Percentiles rank a stretch among this genome's conserved stretches.
These are phyloP conservation scores for Erpetoichthys calabaricus DNA, from an alignment of 2,797 vertebrate genomes.

Conservation along the genomic window DNA sequence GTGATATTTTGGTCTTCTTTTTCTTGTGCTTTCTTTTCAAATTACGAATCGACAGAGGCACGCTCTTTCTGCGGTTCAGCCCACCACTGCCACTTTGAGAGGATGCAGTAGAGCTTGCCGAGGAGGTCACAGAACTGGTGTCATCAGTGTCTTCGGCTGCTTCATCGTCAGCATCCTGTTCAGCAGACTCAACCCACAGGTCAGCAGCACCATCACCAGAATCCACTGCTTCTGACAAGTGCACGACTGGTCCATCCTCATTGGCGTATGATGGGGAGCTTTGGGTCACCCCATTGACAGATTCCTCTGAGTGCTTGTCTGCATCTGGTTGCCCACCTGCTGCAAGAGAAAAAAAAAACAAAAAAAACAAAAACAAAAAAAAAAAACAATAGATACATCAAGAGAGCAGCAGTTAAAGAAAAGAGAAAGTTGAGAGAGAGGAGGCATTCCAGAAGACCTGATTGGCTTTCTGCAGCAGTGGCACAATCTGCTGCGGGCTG, in stretches of 20 bases:
- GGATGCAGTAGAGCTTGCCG: constrained; percentile 85
- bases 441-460: too few species aligned
- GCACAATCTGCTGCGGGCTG: constrained; percentile 33
- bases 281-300: constrained; percentile 25
- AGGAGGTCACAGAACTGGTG: constrained; percentile 88
- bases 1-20: constrained; percentile 85
- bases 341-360: constrained; percentile 15
- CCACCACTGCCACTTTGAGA: constrained; percentile 78
- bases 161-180: constrained; percentile 85
- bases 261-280: constrained; percentile 26
- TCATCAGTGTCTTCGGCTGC: constrained; percentile 86
- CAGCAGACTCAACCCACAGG: constrained; percentile 49
- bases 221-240: constrained; percentile 19
- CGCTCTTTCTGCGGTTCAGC: constrained; percentile 75
- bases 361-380: too few species aligned
- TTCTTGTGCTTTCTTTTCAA: constrained; percentile 95
- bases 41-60: constrained; percentile 89
- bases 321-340: constrained; percentile 40
- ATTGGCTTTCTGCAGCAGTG: too few species aligned
- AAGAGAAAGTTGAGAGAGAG: too few species aligned
- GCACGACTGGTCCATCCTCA: constrained; percentile 20
- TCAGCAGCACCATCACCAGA: constrained; percentile 39
- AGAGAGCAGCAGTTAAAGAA: too few species aligned
- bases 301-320: constrained; percentile 9
- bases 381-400: too few species aligned